phyloP scores from a whole-genome alignment of 2,113 vertebrate species.

The Perognathus longimembris region DNA sequence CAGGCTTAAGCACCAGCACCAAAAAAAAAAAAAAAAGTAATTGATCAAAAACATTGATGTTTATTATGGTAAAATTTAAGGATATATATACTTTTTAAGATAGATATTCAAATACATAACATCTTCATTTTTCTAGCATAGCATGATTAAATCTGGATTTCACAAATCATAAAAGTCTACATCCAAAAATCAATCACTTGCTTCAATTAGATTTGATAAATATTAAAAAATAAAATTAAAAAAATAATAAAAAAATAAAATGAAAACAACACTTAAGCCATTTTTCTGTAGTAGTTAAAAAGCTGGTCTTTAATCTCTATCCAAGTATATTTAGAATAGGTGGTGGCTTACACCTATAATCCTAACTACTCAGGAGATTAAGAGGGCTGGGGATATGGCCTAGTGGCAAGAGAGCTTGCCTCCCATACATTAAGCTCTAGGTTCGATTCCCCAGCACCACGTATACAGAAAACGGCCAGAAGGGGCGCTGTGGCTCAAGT shows the following conservation, averaged over 20 bases:
- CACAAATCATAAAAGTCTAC: neutral
- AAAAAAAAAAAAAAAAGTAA: neutral
- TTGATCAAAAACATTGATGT: neutral
- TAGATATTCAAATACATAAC: neutral
- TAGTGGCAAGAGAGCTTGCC: too few relatives aligned
- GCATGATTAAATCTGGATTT: conserved; percentile 15
- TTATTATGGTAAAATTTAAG: neutral
- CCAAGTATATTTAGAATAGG: too few relatives aligned
- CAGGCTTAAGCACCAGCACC: neutral
- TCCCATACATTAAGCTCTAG: too few relatives aligned
- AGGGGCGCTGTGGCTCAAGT: too few relatives aligned
- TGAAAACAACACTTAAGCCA: neutral
- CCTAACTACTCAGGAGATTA: too few relatives aligned
- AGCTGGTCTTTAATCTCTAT: neutral
- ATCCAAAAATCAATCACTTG: neutral
- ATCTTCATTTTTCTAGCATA: conserved; percentile 33
- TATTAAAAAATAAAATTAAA: neutral
- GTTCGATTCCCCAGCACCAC: too few relatives aligned
- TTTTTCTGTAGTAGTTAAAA: neutral
- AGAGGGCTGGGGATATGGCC: too few relatives aligned
- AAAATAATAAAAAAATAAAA: neutral
- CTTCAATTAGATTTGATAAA: conserved; percentile 10
- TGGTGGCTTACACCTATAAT: too few relatives aligned
- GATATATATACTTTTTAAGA: neutral
- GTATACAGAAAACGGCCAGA: too few relatives aligned